Percentiles rank a stretch among this genome's conserved stretches.
phyloP scores from a whole-genome alignment of 2,113 vertebrate species.

The Cebus imitator region DNA sequence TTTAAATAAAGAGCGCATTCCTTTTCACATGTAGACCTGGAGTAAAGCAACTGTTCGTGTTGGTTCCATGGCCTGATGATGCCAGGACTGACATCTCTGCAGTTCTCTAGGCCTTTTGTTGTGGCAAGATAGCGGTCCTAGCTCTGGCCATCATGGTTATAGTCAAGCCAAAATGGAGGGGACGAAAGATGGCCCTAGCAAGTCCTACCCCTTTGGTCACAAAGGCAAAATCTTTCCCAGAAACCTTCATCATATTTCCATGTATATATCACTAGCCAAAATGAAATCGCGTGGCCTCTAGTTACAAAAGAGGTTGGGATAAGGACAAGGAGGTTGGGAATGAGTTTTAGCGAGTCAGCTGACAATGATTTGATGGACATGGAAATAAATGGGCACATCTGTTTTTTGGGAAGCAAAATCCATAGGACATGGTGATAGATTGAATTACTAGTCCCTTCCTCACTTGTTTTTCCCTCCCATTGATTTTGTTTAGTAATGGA shows the following conservation, averaged over 20 bases:
- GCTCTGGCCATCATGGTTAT: neutral
- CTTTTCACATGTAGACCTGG: neutral
- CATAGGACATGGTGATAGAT: neutral
- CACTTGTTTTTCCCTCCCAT: conserved; percentile 6
- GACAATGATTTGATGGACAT: neutral
- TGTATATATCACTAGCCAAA: neutral
- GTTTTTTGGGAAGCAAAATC: conserved; percentile 47
- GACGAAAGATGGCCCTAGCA: neutral
- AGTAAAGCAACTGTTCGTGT: conserved; percentile 12
- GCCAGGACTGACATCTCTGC: conserved; percentile 25
- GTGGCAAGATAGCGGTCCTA: neutral
- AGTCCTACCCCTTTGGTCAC: neutral
- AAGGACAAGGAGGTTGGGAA: neutral
- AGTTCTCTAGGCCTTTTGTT: neutral
- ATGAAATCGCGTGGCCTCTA: neutral
- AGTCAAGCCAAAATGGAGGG: neutral
- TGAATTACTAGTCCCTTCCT: neutral
- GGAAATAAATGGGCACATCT: conserved; percentile 26
- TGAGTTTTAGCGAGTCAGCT: neutral
- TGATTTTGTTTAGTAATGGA: neutral
- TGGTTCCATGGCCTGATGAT: neutral
- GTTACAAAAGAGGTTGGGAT: neutral
- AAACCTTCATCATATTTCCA: neutral
- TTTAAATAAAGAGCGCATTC: conserved; percentile 32
- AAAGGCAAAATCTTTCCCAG: conserved; percentile 7